Base-by-base conservation (phyloP, 1,140 invertebrate species). In the Chlorops oryzae region DNA sequence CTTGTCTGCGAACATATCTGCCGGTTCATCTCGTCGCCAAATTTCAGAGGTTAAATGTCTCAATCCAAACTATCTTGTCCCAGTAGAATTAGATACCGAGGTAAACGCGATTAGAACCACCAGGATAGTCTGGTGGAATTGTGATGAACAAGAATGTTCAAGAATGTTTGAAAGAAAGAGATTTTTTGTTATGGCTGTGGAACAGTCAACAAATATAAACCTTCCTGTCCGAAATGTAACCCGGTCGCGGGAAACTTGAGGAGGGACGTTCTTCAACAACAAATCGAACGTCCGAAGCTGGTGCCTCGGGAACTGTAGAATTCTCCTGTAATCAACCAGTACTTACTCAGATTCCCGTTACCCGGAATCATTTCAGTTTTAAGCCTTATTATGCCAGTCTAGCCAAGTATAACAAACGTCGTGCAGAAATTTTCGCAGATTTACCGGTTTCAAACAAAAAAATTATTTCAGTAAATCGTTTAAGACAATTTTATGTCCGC, bases 351-450 rank as follows among this genome's bases (percentile, higher is more conserved):
- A 45, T 28, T 10, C 5, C 17, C 13, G 12, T 6, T n/a, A 45
- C 15, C 20, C n/a, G 13, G 4, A 9, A 34, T 3, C 4, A 5
- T 3, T 5, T 5, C 17, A 46, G 3, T 34, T 25, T 48, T 23
- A 52, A 52, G 3, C 54, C 50, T 17, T 56, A 45, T 24, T 37
- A 56, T 3, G 1, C 42, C 2, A 41, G 47, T 3, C 22, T 41
- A 10, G n/a, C 28, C 5, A 35, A 56, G 1, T 52, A 52, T 27
- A 2, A 41, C 5, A 48, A 48, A 12, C 32, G 21, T 5, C 41
- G 23, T 22, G 7, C 34, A 9, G 10, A 49, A 40, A 40, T 49
- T n/a, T 49, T 49, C 27, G 5, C 23, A 1, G 17, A 35, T 10
- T 6, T 5, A 12, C 10, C 12, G 2, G 27, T 41, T 12, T 2